A percentile compares a stretch with the other conserved stretches of the same genome.
These are phyloP conservation scores for Micrastur ruficollis DNA, from an alignment of 2,797 vertebrate genomes.

Conservation along the genomic window DNA sequence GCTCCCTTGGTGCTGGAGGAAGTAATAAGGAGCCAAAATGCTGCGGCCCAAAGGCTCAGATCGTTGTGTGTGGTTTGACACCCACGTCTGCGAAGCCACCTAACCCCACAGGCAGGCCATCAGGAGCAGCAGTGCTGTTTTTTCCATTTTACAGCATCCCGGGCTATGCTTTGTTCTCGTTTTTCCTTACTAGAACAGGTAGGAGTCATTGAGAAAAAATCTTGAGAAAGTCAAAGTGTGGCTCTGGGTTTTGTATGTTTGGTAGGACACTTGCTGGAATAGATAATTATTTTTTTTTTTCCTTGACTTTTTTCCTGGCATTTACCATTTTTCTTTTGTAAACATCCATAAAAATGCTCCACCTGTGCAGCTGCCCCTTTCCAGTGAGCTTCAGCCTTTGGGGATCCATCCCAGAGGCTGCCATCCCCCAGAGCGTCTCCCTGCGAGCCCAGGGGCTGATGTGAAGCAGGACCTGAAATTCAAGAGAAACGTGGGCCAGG, in stretches of 20 bases:
- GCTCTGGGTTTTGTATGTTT: background rate
- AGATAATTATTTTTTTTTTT: background rate
- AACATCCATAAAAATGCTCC: background rate
- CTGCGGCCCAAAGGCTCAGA: background rate
- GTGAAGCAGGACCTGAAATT: background rate
- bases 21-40: background rate
- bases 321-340: background rate
- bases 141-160: too few relatives aligned
- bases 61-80: fast-evolving
- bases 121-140: background rate
- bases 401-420: background rate
- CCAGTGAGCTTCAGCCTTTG: background rate
- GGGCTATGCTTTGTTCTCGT: background rate
- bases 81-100: fast-evolving
- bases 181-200: background rate
- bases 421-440: background rate
- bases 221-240: background rate
- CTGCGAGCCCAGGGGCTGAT: fast-evolving
- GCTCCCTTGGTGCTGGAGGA: background rate
- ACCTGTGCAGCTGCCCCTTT: background rate
- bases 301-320: background rate
- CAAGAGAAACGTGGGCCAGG: background rate
- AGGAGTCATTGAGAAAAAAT: background rate
- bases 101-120: background rate
- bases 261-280: background rate